Conservation (phyloP, 2,797 vertebrate species). For the Mormyrops attenuatus region DNA sequence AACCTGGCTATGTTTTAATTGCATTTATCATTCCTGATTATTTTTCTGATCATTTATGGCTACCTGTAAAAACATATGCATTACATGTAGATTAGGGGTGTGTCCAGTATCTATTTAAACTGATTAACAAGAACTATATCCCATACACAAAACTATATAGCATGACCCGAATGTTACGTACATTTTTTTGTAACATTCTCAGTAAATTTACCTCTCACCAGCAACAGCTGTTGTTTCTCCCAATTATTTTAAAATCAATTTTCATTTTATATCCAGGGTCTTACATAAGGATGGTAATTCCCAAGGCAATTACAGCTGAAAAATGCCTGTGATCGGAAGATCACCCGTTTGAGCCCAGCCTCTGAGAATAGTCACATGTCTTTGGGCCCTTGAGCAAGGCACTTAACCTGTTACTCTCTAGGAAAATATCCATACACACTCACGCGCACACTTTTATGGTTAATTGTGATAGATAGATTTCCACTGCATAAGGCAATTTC, state of each 20-base stretch:
- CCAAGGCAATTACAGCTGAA: neutral
- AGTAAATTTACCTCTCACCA: neutral
- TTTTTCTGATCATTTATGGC: neutral
- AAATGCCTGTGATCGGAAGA: neutral
- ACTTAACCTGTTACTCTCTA: neutral
- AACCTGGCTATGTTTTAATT: neutral
- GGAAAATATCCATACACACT: neutral
- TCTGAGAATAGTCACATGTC: neutral
- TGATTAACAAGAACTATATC: neutral
- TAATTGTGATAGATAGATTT: neutral
- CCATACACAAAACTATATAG: neutral
- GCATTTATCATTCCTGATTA: neutral
- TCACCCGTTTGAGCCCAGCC: neutral
- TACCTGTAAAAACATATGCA: neutral
- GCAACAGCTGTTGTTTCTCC: neutral
- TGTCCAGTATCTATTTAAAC: neutral
- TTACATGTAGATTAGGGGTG: neutral
- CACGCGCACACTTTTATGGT: neutral
- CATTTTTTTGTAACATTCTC: neutral
- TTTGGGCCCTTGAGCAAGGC: neutral
- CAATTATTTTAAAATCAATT: neutral
- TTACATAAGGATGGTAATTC: neutral
- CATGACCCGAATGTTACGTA: neutral
- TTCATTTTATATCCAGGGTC: neutral
- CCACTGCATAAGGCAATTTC: conserved; percentile 10